Evolutionary conservation across 2,113 vertebrate species (phyloP).

Genomic region (Gymnogyps californianus): DNA sequence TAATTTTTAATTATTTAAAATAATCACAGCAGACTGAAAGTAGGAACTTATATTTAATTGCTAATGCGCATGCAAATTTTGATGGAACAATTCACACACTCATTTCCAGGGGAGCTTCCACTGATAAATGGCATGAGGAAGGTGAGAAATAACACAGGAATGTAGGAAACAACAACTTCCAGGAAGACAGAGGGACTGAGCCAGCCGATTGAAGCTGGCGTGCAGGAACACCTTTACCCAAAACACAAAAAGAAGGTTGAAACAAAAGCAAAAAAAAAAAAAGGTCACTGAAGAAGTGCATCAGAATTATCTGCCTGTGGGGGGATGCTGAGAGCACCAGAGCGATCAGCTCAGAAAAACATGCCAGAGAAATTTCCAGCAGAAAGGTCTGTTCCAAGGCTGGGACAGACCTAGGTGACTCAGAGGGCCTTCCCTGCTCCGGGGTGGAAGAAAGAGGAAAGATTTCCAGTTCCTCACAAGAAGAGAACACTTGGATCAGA

Average conservation of each 20-base stretch:
- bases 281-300: background rate
- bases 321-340: background rate
- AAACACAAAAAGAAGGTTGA: background rate
- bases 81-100: background rate
- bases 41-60: background rate
- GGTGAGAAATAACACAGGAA: constrained; percentile 1
- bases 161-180: background rate
- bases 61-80: background rate
- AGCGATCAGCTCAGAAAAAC: background rate
- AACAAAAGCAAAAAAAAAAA: background rate
- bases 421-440: constrained; percentile 17
- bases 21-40: background rate
- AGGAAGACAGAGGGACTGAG: background rate
- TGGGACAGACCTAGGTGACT: background rate
- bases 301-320: background rate
- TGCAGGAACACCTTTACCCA: background rate
- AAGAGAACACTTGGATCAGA: constrained; percentile 1
- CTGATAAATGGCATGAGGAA: background rate
- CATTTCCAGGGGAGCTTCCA: background rate
- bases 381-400: constrained; percentile 3
- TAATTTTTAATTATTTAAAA: background rate
- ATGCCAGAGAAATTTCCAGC: constrained; percentile 14
- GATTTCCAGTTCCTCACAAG: background rate
- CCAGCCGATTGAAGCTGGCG: background rate
- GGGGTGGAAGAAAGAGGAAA: background rate